Base-by-base conservation (phyloP, 1,140 invertebrate species). In the Psix sp. region DNA sequence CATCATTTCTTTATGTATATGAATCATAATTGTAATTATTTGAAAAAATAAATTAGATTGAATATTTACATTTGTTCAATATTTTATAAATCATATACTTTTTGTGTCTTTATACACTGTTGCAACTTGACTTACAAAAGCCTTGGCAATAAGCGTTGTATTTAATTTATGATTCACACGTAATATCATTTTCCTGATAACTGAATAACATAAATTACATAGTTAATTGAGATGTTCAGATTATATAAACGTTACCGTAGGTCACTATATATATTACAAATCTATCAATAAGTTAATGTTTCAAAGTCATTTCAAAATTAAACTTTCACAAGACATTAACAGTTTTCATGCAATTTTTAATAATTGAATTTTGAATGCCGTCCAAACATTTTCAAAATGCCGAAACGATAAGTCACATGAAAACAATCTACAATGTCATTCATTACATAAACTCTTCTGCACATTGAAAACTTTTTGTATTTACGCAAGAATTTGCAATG, bases 401-500 rank as follows among this genome's bases (percentile, higher is more conserved):
- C n/a, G n/a, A n/a, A n/a, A n/a, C n/a, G n/a, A n/a, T n/a, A n/a
- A n/a, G n/a, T n/a, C n/a, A n/a, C n/a, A n/a, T n/a, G n/a, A n/a
- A n/a, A n/a, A n/a, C n/a, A n/a, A n/a, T n/a, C n/a, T n/a, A n/a
- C n/a, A n/a, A n/a, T n/a, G n/a, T n/a, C 36, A 14, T 31, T 38
- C 17, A 38, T 36, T 29, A 40, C 16, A 63, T 51, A 63, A 51
- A 51, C 2, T 43, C 10, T 2, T 16, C 10, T 11, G 38, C 14
- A 18, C 4, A 15, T 38, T 5, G n/a, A 13, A 7, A 24, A 40
- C n/a, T 29, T 45, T 18, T 26, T 1, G 5, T 26, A 29, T 45
- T 26, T 26, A 26, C n/a, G 13, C 1, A 29, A 26, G 31, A 48
- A 35, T 13, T 14, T 65, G 52, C 14, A 16, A 65, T 35, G 10